Evolutionary conservation across 2,113 vertebrate genomes (phyloP), one percentile per base, ranked within the genome.

Genomic region (Vireo altiloquus): DNA sequence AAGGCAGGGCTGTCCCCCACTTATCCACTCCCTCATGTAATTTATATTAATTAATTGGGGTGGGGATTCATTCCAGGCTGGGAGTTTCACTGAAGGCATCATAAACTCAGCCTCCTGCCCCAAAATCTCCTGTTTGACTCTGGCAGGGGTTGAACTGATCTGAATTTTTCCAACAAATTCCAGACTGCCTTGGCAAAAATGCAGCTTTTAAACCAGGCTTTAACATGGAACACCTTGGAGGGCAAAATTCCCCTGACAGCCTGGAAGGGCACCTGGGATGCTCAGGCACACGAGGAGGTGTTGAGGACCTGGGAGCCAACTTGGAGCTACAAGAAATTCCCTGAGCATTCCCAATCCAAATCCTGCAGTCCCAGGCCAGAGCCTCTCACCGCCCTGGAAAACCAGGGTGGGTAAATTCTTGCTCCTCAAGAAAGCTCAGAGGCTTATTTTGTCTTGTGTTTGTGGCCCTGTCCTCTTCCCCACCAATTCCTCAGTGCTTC

Each of bases 201-300:
- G 15, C 0, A 4, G 28, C 7, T 31, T 90, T 80, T 16, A 46
- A 80, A 76, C 35, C 42, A 68, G 23, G 44, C 18, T 89, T 86
- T 60, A 53, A n/a, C 33, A 25, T 16, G 74, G 79, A 68, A 2
- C 28, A 53, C 5, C 11, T 44, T 21, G 37, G 49, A 64, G 27
- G 9, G 0, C 12, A 25, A 88, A 70, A 83, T 9, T 5, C 28
- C 17, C 47, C 25, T 44, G 14, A 6, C 0, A 1, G 7, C 16
- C 23, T 46, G 44, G 44, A 44, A 44, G 42, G 42, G 42, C 15
- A 17, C 42, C 42, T 59, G 2, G 60, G 54, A 10, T 82, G 19
- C 13, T 64, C 49, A 23, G 63, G 9, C 49, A 39, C 44, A 46
- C 0, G 1, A 31, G 37, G 37, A 57, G 46, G 42, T 53, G 24